Base-by-base conservation (phyloP, 2,797 vertebrate genomes). In the Nannoperca australis region DNA sequence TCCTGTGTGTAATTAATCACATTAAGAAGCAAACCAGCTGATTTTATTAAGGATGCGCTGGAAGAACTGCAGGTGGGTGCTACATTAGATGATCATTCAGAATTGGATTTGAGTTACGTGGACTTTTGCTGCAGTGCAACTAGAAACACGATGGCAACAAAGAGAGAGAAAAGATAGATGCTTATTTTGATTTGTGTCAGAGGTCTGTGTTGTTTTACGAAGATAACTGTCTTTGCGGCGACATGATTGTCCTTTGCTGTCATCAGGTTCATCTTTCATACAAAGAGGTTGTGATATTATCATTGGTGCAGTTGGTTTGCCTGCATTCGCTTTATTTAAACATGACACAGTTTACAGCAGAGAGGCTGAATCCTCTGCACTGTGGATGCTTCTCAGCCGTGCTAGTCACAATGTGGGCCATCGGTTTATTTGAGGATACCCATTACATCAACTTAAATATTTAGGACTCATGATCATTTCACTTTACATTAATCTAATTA, bases 21-120 rank as follows among this genome's bases (percentile, higher is more conserved):
- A 71, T 85, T 72, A 75, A 66, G 40, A 78, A 60, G 51, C 38
- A 74, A 65, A 59, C 32, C 45, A 27, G 40, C 22, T 36, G 32
- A 58, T 86, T 86, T 70, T 79, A 64, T 61, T 32, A 13, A 53
- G 15, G 42, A 14, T 62, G 44, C 32, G 24, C 7, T 54, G 73
- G 22, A 22, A 38, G 59, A 44, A 78, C 24, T 42, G 62, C 40
- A 68, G 67, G 65, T 74, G 15, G 36, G 15, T 20, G 4, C 30
- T 56, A 7, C 12, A 45, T 5, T 5, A 44, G n/a, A 7, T 14
- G 15, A 42, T 42, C n/a, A 27, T 65, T 63, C n/a, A 58, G 36
- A 59, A 17, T 30, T 45, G 11, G 7, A 40, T 12, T 38, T 22
- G 18, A 32, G 38, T 34, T 34, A 38, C 22, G 30, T 27, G 38